phyloP scores from a whole-genome alignment of 2,113 vertebrate species.

The Stigmatopora argus region DNA sequence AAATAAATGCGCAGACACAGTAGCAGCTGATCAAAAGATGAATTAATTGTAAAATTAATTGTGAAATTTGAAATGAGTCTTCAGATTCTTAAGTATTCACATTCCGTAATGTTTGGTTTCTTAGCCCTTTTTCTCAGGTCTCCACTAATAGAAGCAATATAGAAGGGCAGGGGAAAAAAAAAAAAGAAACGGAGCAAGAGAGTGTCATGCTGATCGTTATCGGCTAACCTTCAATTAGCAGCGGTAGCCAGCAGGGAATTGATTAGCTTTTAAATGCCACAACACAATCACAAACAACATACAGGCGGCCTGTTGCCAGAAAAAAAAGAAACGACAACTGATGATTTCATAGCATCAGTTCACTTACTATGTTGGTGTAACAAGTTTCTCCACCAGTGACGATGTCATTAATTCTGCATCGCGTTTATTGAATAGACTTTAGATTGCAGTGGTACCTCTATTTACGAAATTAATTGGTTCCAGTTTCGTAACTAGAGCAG shows the following conservation, averaged over 20 bases:
- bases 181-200: slow-evolving; percentile 8
- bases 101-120: too few relatives aligned
- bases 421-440: too few relatives aligned
- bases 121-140: too few relatives aligned
- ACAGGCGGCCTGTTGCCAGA: not conserved
- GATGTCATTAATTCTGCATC: too few relatives aligned
- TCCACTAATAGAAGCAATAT: slow-evolving; percentile 40
- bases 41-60: too few relatives aligned
- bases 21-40: not conserved
- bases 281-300: slow-evolving; percentile 10
- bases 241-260: slow-evolving; percentile 67
- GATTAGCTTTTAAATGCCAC: slow-evolving; percentile 75
- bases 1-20: not conserved
- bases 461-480: too few relatives aligned
- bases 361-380: not conserved
- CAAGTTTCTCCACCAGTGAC: too few relatives aligned
- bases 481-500: too few relatives aligned
- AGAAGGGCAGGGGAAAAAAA: slow-evolving; percentile 18
- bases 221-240: slow-evolving; percentile 77
- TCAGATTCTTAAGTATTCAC: not conserved
- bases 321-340: not conserved
- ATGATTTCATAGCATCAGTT: not conserved
- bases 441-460: too few relatives aligned
- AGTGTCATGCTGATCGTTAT: slow-evolving; percentile 58
- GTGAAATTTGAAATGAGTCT: not conserved